Conservation (phyloP, 2,888 invertebrate species). For the Tenthredo livida region DNA sequence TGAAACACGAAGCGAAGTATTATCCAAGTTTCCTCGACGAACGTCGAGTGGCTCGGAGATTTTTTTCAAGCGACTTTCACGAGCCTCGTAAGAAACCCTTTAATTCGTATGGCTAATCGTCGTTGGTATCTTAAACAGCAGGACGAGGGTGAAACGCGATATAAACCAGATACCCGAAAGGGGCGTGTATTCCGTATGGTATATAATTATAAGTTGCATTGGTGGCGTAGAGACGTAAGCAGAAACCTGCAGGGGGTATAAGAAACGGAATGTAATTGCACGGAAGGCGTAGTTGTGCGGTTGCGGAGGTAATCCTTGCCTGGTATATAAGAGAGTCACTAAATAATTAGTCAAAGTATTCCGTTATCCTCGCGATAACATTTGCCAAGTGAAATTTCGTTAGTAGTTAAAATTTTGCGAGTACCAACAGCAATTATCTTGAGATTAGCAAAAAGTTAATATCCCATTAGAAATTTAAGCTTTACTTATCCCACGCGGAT, state of each 20-base stretch:
- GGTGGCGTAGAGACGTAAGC: not conserved
- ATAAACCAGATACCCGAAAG: not conserved
- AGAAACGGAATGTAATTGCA: not conserved
- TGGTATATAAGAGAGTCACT: not conserved
- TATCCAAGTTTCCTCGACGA: not conserved
- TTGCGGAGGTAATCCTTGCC: not conserved
- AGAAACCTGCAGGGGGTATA: not conserved
- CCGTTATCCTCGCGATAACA: not conserved
- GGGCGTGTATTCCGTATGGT: not conserved
- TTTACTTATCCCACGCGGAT: not conserved
- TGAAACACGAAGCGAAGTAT: not conserved
- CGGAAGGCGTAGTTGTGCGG: not conserved
- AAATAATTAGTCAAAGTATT: slow-evolving; percentile 21
- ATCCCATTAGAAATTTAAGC: slow-evolving; percentile 29
- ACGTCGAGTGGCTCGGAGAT: not conserved
- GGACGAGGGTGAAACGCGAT: not conserved
- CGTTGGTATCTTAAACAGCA: not conserved
- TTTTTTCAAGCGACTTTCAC: not conserved
- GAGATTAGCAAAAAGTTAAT: slow-evolving; percentile 29
- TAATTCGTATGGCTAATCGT: not conserved
- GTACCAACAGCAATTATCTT: not conserved
- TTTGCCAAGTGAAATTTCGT: not conserved
- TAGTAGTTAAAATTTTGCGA: not conserved
- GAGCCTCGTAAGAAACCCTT: not conserved
- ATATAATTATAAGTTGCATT: not conserved